Evolutionary conservation across 2,888 invertebrate species (phyloP), one percentile per base, ranked within the genome.

Genomic region (Platycheirus albimanus): DNA sequence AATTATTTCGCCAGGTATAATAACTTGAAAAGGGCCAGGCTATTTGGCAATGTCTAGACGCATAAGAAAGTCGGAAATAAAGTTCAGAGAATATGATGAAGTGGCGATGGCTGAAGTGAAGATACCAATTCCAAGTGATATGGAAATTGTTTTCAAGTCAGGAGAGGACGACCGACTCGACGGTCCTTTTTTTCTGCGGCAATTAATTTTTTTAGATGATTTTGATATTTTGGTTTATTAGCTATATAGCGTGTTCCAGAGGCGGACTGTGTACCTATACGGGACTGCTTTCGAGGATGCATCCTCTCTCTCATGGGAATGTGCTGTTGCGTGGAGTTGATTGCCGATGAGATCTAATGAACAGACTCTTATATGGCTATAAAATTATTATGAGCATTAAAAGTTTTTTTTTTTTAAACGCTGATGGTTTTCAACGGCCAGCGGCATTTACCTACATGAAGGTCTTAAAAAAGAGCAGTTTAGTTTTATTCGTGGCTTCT

Each of bases 51-150:
- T 74, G 83, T 83, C 83, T 83, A 83, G 83, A 83, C 83, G 83
- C 78, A 83, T 69, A 78, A 78, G 83, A 83, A 83, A 83, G 83
- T 83, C 83, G 83, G 78, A 83, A 83, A 72, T 67, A 72, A 38
- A 78, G 67, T 28, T 74, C 54, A 56, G 52, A 52, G n/a, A 74
- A 63, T 69, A 63, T 83, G 83, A 83, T 83, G 83, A 83, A 83
- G 83, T 83, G 83, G 72, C 78, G 83, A 83, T 83, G 78, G 78
- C 67, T 30, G 43, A 47, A 41, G 69, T n/a, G n/a, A n/a, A 78
- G 28, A 58, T 38, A 10, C 30, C 15, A 58, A 61, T 77, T 52
- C 45, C 56, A 51, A 72, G 78, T 78, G 69, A 78, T 83, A 83
- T 69, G 78, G 83, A 72, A 78, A 78, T 74, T 51, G 43, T 52